These are phyloP conservation scores for Orthosia gothica DNA, from an alignment of 2,888 invertebrate species.

Conservation along the genomic window DNA sequence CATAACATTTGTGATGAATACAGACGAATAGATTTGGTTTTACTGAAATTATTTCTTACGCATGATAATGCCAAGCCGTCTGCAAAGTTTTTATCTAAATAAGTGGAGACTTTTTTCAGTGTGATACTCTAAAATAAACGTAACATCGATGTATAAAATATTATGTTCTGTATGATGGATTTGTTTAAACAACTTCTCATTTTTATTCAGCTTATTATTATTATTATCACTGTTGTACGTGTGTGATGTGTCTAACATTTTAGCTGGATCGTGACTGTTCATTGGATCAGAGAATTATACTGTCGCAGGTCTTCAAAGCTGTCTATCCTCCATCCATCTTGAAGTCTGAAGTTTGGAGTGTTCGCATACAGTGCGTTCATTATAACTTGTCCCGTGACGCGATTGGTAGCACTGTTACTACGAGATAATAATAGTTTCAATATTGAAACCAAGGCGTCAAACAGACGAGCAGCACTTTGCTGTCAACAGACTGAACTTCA, in stretches of 20 bases:
- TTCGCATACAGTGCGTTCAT: too few species aligned
- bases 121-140: too few species aligned
- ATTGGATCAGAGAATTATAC: slow-evolving; percentile 55
- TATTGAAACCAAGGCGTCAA: too few species aligned
- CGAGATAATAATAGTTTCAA: too few species aligned
- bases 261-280: slow-evolving; percentile 54
- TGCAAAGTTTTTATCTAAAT: neutral
- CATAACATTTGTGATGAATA: too few species aligned
- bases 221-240: neutral
- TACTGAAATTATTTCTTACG: neutral
- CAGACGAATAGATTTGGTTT: neutral
- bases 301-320: slow-evolving; percentile 40
- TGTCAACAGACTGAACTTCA: too few species aligned
- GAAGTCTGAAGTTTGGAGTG: slow-evolving; percentile 14
- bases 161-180: neutral
- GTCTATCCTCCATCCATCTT: slow-evolving; percentile 32
- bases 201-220: slow-evolving; percentile 2
- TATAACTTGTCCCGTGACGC: too few species aligned
- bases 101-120: too few species aligned
- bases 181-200: slow-evolving; percentile 1
- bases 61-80: neutral
- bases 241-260: neutral
- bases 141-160: neutral
- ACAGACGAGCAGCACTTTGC: too few species aligned
- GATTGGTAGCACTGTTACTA: too few species aligned